Conservation (phyloP, 1,140 invertebrate genomes). For the Drosophila virilis region DNA sequence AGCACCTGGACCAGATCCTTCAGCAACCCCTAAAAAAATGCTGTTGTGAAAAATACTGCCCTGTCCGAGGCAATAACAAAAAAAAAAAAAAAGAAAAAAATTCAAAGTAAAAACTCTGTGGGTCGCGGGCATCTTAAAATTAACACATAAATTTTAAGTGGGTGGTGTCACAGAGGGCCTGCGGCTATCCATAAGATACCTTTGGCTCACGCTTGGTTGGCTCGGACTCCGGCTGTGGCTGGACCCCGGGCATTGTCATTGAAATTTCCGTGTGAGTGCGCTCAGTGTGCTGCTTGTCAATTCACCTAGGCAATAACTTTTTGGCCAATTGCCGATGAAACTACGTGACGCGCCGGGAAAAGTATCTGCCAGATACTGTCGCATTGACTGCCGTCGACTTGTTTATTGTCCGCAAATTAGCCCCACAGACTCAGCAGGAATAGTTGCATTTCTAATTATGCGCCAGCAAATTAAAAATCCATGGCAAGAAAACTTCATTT, state of each 20-base stretch:
- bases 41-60: slow-evolving; percentile 66
- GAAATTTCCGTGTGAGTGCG: slow-evolving; percentile 80
- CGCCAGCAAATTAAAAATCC: slow-evolving; percentile 76
- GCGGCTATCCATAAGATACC: slow-evolving; percentile 63
- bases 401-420: slow-evolving; percentile 68
- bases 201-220: slow-evolving; percentile 46
- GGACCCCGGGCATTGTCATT: slow-evolving; percentile 60
- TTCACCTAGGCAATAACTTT: slow-evolving; percentile 48
- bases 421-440: slow-evolving; percentile 12
- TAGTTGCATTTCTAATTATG: slow-evolving; percentile 72
- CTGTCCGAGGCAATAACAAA: slow-evolving; percentile 49
- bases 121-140: slow-evolving; percentile 71
- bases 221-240: slow-evolving; percentile 7
- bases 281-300: slow-evolving; percentile 45
- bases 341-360: slow-evolving; percentile 67
- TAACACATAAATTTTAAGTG: slow-evolving; percentile 84
- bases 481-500: slow-evolving; percentile 48
- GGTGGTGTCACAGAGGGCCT: slow-evolving; percentile 52
- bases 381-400: slow-evolving; percentile 27
- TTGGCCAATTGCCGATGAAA: slow-evolving; percentile 77
- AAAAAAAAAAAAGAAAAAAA: slow-evolving; percentile 37
- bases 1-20: slow-evolving; percentile 59
- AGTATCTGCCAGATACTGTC: slow-evolving; percentile 55
- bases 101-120: slow-evolving; percentile 36
- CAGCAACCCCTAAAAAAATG: slow-evolving; percentile 12